phyloP scores from a whole-genome alignment of 2,888 invertebrate genomes.

The Germaria angustata region DNA sequence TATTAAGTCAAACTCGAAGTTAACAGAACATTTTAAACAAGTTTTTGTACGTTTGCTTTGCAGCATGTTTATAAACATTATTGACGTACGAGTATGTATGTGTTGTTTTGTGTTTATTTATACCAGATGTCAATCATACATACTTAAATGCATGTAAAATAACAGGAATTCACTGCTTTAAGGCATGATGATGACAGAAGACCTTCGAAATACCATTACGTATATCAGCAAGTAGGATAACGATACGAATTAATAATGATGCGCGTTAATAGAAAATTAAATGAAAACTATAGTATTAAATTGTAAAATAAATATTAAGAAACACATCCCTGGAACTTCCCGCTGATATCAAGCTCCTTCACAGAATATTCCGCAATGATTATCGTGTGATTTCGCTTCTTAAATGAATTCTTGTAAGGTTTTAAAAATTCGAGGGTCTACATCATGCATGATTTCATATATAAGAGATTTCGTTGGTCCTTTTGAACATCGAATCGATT shows the following conservation, averaged over 20 bases:
- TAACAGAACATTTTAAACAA: slow-evolving; percentile 9
- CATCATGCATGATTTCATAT: no score
- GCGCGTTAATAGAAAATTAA: neutral
- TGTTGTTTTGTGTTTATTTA: neutral
- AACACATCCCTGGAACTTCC: no score
- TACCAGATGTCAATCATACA: neutral
- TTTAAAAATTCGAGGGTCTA: no score
- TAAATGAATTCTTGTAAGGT: no score
- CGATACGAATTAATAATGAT: neutral
- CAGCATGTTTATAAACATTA: slow-evolving; percentile 10
- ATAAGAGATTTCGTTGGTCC: no score
- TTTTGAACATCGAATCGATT: no score
- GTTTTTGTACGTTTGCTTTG: neutral
- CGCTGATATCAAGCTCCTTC: no score
- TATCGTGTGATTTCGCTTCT: no score
- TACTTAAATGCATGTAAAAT: neutral
- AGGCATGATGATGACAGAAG: neutral
- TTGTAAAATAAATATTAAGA: no score
- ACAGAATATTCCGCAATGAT: no score
- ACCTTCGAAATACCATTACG: neutral
- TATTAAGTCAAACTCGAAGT: slow-evolving; percentile 58
- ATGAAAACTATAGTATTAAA: neutral
- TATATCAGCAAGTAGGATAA: neutral
- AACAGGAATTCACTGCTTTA: neutral
- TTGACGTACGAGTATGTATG: neutral